Percentiles rank a stretch among this genome's conserved stretches.
Conservation (phyloP, 2,113 vertebrate species). For the Proterorhinus semilunaris region DNA sequence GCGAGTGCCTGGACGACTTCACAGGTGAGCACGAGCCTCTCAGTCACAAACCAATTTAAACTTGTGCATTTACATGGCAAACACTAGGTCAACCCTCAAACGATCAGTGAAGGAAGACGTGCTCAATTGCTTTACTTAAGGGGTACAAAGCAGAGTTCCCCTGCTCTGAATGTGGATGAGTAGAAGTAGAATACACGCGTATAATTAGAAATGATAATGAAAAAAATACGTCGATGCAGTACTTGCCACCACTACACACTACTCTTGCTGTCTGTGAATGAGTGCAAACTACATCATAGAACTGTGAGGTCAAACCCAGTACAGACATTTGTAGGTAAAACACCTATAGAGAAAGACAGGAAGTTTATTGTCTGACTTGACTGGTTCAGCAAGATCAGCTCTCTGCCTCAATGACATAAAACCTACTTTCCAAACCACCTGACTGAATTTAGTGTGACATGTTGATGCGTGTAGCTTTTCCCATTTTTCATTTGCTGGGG, state of each 20-base stretch:
- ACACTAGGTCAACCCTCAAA: too few species aligned
- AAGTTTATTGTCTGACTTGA: conserved; percentile 40
- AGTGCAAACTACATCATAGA: conserved; percentile 12
- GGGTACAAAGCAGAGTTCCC: too few species aligned
- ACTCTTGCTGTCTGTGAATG: not conserved
- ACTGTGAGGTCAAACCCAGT: conserved; percentile 39
- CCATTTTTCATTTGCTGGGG: not conserved
- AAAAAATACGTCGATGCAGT: too few species aligned
- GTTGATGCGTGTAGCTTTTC: not conserved
- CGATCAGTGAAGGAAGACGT: too few species aligned
- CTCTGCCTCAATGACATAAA: not conserved
- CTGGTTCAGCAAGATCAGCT: conserved; percentile 29
- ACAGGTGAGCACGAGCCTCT: conserved; percentile 79
- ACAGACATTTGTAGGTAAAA: conserved; percentile 23
- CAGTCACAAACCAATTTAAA: too few species aligned
- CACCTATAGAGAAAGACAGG: not conserved
- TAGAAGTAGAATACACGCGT: too few species aligned
- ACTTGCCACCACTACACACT: not conserved
- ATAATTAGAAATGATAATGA: too few species aligned
- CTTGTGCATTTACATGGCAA: too few species aligned
- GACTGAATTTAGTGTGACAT: not conserved
- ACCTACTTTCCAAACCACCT: not conserved
- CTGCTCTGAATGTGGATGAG: too few species aligned
- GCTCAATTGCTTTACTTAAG: too few species aligned
- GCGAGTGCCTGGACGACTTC: conserved; percentile 89